Percentiles rank a stretch among this genome's conserved stretches.
These are phyloP conservation scores for Galemys pyrenaicus DNA, from an alignment of 2,113 vertebrate genomes.

Conservation along the genomic window DNA sequence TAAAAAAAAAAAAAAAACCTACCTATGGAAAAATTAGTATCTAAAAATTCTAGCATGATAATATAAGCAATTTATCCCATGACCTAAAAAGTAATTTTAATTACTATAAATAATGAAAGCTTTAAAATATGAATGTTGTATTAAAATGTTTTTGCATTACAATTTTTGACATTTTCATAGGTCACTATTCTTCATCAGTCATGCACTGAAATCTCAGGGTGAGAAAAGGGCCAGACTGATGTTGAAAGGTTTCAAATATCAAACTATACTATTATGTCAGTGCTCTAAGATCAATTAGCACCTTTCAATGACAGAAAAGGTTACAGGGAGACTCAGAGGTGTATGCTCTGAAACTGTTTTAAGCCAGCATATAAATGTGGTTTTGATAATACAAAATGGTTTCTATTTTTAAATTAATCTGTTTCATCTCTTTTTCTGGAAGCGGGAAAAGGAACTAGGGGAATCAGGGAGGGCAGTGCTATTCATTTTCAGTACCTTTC, in stretches of 20 bases:
- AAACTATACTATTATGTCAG: conserved; percentile 86
- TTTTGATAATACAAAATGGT: conserved; percentile 60
- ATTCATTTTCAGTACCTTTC: conserved; percentile 26
- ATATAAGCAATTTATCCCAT: not conserved
- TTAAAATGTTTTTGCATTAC: conserved; percentile 12
- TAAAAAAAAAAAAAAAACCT: conserved; percentile 57
- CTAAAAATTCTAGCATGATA: conserved; percentile 49
- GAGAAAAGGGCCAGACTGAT: conserved; percentile 82
- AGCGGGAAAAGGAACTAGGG: not conserved
- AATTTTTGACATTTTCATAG: conserved; percentile 53
- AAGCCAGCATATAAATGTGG: conserved; percentile 30
- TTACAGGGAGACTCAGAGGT: conserved; percentile 78
- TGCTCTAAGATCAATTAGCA: conserved; percentile 87
- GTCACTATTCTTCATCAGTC: conserved; percentile 70
- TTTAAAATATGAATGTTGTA: not conserved
- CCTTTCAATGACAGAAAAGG: conserved; percentile 87
- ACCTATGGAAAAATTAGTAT: conserved; percentile 40
- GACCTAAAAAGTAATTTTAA: conserved; percentile 12
- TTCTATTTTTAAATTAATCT: conserved; percentile 58
- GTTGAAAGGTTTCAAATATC: conserved; percentile 87
- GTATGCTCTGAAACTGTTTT: conserved; percentile 17
- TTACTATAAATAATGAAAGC: not conserved
- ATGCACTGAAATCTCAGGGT: conserved; percentile 83
- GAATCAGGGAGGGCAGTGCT: not conserved
- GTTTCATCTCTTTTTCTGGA: conserved; percentile 48